Percentiles rank a stretch among this genome's conserved stretches.
Evolutionary conservation across 2,113 vertebrate species (phyloP).

Genomic region (Cynopterus brachyotis): DNA sequence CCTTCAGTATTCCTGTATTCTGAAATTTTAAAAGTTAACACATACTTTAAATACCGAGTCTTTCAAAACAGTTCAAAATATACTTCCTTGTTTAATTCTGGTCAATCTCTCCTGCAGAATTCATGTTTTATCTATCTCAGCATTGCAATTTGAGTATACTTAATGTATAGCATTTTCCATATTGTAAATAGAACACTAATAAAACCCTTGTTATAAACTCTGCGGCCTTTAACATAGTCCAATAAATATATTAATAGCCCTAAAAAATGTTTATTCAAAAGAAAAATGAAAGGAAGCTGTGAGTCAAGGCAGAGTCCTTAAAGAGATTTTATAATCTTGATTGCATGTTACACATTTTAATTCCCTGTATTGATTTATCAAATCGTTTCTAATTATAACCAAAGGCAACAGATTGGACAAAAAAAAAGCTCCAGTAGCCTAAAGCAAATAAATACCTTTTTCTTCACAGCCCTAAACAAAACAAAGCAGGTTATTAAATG

Average conservation of each 20-base stretch:
- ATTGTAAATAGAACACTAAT: background rate
- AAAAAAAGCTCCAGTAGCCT: background rate
- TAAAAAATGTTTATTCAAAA: background rate
- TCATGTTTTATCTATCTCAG: background rate
- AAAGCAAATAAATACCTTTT: constrained; percentile 36
- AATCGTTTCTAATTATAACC: constrained; percentile 25
- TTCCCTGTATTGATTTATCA: background rate
- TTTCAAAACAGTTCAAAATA: background rate
- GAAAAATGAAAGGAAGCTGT: background rate
- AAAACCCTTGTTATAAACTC: constrained; percentile 4
- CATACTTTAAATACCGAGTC: background rate
- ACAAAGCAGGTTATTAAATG: constrained; percentile 1
- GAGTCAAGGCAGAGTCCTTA: background rate
- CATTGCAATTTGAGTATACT: background rate
- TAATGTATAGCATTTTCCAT: background rate
- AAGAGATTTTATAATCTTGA: background rate
- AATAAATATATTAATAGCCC: background rate
- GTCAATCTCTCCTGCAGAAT: background rate
- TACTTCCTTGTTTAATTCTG: background rate
- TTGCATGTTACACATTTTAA: background rate
- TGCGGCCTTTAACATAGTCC: background rate
- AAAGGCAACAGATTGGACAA: background rate
- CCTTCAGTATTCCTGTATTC: background rate
- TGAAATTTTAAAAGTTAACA: constrained; percentile 10
- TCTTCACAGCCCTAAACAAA: background rate